Evolutionary conservation across 2,797 vertebrate species (phyloP).

Genomic region (Acanthornis magna): DNA sequence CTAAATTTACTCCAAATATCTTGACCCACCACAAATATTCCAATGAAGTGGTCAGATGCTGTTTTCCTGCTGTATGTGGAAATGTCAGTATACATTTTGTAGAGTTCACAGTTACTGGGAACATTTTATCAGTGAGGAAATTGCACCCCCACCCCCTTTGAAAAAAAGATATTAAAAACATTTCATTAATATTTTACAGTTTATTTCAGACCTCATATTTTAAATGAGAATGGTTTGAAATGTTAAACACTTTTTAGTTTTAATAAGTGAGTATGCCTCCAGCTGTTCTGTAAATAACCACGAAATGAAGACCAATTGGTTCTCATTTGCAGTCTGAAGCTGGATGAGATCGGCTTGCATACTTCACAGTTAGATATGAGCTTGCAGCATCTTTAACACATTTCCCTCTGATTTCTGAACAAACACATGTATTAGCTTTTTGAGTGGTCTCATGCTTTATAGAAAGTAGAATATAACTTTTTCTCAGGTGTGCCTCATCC

Average conservation of each 20-base stretch:
- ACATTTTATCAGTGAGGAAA: not conserved
- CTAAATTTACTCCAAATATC: not conserved
- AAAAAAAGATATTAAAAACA: not conserved
- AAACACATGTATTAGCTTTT: not conserved
- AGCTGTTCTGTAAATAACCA: not conserved
- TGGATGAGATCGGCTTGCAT: not conserved
- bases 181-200: not conserved
- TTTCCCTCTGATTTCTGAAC: not conserved
- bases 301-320: not conserved
- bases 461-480: not conserved
- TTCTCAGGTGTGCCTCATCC: not conserved
- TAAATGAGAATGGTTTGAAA: not conserved
- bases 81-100: not conserved
- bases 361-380: not conserved
- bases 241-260: not conserved
- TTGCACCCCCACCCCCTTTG: accelerated
- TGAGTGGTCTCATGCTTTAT: not conserved
- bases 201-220: not conserved
- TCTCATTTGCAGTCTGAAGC: not conserved
- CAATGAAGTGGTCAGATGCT: not conserved
- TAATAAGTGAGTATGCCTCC: not conserved
- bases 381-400: not conserved
- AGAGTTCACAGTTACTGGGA: not conserved
- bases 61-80: not conserved
- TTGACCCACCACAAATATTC: not conserved